Base-by-base conservation (phyloP, 2,888 invertebrate genomes). In the Pandemis cinnamomeana region DNA sequence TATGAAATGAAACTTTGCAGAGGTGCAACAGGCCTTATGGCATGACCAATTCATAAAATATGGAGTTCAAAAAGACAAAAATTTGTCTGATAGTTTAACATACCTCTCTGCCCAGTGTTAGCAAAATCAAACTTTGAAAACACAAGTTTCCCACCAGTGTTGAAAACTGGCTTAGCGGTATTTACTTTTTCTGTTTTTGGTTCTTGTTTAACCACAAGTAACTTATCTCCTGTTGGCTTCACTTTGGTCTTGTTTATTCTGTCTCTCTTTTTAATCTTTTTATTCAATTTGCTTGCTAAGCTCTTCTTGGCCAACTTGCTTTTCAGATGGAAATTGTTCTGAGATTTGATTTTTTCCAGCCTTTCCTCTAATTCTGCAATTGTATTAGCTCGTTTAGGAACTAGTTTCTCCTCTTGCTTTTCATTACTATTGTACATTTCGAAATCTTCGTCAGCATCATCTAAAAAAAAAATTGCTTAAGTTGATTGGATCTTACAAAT, bases 81-180 rank as follows among this genome's bases (percentile, higher is more conserved):
- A 41, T 13, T 41, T 3, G 11, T 27, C 5, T 27, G 4, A 20
- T 5, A 60, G 1, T 44, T 44, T 44, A 51, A 62, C 78, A 90
- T 85, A 88, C 96, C 95, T 87, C 94, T 95, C 7, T 95, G 94
- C 15, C 96, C 97, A 77, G 96, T 93, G 81, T 95, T 95, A 41
- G 97, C 96, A 91, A 99, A 98, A 87, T 98, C 98, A 89, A 99
- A 97, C 92, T 98, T 99, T 6, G 98, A 98, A 86, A 97, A 98
- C 0, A 98, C 98, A 85, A 98, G 95, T 92, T 98, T 97, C 2
- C 97, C 97, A 77, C 98, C 97, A 80, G 96, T 96, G 87, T 98
- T 98, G 80, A 96, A 98, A 20, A 97, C 95, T n/a, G 97, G 96
- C 85, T 96, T 97, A 0, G 95, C 86, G 67, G 91, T 87, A 79